A percentile compares a stretch with the other conserved stretches of the same genome.
These are phyloP conservation scores for Adela reaumurella DNA, from an alignment of 2,888 invertebrate species.

Conservation along the genomic window DNA sequence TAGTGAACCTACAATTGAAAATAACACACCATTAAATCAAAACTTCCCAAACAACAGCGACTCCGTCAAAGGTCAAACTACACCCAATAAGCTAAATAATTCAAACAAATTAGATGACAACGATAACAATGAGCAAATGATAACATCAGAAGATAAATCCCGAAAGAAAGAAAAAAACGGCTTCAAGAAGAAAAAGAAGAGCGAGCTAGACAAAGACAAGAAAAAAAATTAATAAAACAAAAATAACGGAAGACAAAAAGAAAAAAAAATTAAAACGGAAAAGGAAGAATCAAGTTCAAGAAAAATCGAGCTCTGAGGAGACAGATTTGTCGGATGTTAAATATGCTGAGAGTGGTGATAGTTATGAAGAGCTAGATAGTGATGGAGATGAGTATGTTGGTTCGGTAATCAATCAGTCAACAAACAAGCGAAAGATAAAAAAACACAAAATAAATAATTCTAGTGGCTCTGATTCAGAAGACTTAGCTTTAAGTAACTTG, in stretches of 20 bases:
- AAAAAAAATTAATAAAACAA: slow-evolving; percentile 2
- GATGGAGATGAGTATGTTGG: too few species aligned
- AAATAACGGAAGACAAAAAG: background rate
- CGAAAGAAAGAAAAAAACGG: slow-evolving; percentile 2
- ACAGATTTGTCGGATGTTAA: background rate
- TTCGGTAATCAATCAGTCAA: too few species aligned
- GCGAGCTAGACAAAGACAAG: slow-evolving; percentile 2
- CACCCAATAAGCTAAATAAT: too few species aligned
- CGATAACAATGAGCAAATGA: background rate
- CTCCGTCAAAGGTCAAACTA: too few species aligned
- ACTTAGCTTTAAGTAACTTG: too few species aligned
- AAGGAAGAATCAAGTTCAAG: background rate
- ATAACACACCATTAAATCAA: slow-evolving; percentile 1
- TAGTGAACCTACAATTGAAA: too few species aligned
- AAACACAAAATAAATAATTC: too few species aligned
- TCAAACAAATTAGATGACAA: too few species aligned
- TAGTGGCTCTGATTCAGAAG: too few species aligned
- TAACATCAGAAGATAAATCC: slow-evolving; percentile 1
- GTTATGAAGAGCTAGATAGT: background rate
- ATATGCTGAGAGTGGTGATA: background rate
- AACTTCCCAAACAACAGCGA: slow-evolving; percentile 4
- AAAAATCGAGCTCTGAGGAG: background rate
- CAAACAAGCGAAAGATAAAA: too few species aligned
- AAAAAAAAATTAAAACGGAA: background rate
- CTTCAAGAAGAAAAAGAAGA: slow-evolving; percentile 3